Evolutionary conservation across 2,113 vertebrate genomes (phyloP), one percentile per base, ranked within the genome.

Genomic region (Bos taurus): DNA sequence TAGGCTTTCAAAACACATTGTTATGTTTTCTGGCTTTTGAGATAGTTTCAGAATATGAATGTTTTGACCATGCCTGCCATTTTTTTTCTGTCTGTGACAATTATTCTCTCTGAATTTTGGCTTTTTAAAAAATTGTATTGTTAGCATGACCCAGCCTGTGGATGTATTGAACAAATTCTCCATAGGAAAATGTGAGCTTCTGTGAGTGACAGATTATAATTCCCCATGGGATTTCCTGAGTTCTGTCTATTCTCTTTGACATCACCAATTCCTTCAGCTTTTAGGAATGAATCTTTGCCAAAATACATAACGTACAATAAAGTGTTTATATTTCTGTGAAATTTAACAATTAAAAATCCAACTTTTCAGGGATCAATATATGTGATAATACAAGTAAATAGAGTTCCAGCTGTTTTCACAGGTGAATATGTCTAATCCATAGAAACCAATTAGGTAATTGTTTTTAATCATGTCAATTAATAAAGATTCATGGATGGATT

Each of bases 291-390:
- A 28, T 85, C 15, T 88, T 90, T 94, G 26, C 50, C 81, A 94
- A 95, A 97, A 80, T 91, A 1, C 80, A 78, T 92, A 87, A 92
- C 1, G 15, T 90, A 64, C 1, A 62, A 48, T 81, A 50, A 88
- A 91, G 33, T 84, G 52, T 97, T 92, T 84, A 60, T 92, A 90
- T 90, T 95, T 97, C 14, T 90, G 2, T 97, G 62, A 96, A 96
- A 83, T 48, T 84, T 43, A 64, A 62, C 71, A 43, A 26, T 26
- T 43, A 43, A 43, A 77, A 25, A 26, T 26, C 23, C 23, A 77
- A 3, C 36, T 86, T n/a, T 40, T 84, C 19, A 82, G 59, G 52
- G 9, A 43, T 91, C 67, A 89, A 13, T 93, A 25, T 80, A 91
- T 93, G 6, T 91, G 81, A 82, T 71, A 84, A 93, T 93, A 82